A percentile compares a stretch with the other conserved stretches of the same genome.
Evolutionary conservation across 2,797 vertebrate species (phyloP).

Genomic region (Ptychobarbus kaznakovi): DNA sequence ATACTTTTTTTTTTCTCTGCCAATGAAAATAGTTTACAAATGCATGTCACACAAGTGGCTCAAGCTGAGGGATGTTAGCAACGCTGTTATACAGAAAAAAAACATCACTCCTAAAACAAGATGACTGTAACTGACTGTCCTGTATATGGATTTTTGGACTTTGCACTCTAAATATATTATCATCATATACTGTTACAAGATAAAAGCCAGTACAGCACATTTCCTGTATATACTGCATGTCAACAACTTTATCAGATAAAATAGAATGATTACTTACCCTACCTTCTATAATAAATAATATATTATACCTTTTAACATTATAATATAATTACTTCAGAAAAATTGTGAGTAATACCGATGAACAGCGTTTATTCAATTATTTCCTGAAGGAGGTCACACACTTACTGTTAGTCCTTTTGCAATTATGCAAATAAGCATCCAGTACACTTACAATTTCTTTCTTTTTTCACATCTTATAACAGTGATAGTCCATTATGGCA

Average conservation of each 20-base stretch:
- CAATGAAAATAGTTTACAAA: not conserved
- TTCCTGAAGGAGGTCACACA: not conserved
- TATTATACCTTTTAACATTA: not conserved
- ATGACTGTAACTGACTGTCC: not conserved
- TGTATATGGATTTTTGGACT: not conserved
- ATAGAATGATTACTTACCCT: not conserved
- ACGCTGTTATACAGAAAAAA: not conserved
- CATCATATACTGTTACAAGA: not conserved
- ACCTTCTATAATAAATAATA: not conserved
- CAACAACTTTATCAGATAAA: not conserved
- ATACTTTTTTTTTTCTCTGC: not conserved
- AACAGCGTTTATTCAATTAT: not conserved
- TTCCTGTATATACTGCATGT: not conserved
- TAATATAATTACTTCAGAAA: not conserved
- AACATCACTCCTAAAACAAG: not conserved
- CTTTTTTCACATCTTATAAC: not conserved
- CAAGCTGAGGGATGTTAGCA: not conserved
- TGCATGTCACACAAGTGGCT: not conserved
- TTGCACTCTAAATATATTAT: conserved; percentile 2
- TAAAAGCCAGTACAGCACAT: not conserved
- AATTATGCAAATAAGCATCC: not conserved
- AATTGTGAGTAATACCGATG: not conserved
- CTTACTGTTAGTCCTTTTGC: not conserved
- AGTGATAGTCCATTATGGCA: not conserved
- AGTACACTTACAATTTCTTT: not conserved